These are phyloP conservation scores for Aporophyla lueneburgensis DNA, from an alignment of 2,888 invertebrate species.

Conservation along the genomic window DNA sequence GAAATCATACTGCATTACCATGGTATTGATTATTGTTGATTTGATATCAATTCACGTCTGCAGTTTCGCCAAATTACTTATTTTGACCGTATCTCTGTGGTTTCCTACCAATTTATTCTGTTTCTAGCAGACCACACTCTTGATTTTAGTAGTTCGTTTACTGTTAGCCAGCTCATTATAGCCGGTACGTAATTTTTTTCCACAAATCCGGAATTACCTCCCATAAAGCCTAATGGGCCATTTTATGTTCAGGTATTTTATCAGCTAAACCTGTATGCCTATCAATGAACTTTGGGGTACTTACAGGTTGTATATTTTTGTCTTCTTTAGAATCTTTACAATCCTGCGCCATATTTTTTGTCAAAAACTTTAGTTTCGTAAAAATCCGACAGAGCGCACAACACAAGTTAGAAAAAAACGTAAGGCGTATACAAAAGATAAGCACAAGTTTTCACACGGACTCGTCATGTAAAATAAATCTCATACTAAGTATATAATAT, in stretches of 20 bases:
- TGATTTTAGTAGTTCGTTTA: slow-evolving; percentile 13
- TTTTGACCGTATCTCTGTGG: neutral
- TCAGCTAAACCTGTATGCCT: slow-evolving; percentile 25
- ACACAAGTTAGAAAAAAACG: slow-evolving; percentile 15
- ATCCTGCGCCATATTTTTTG: neutral
- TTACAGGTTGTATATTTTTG: neutral
- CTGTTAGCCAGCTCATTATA: slow-evolving; percentile 29
- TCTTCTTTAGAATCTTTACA: slow-evolving; percentile 1
- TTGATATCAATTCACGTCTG: neutral
- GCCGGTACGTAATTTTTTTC: slow-evolving; percentile 19
- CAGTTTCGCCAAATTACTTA: neutral
- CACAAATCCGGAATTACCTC: slow-evolving; percentile 31
- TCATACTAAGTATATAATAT: slow-evolving; percentile 24
- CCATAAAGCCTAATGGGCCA: slow-evolving; percentile 15
- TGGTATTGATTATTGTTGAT: neutral
- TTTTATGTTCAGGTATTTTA: slow-evolving; percentile 2
- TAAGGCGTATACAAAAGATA: slow-evolving; percentile 37
- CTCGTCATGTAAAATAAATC: slow-evolving; percentile 27
- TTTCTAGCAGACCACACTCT: neutral
- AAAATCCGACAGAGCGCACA: neutral
- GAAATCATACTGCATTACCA: neutral
- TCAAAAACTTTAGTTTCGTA: neutral
- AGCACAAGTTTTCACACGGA: slow-evolving; percentile 56
- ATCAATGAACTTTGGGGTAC: slow-evolving; percentile 10
- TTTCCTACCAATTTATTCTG: neutral